A percentile compares a stretch with the other conserved stretches of the same genome.
Evolutionary conservation across 2,888 invertebrate genomes (phyloP).

Genomic region (Polydrusus cervinus): DNA sequence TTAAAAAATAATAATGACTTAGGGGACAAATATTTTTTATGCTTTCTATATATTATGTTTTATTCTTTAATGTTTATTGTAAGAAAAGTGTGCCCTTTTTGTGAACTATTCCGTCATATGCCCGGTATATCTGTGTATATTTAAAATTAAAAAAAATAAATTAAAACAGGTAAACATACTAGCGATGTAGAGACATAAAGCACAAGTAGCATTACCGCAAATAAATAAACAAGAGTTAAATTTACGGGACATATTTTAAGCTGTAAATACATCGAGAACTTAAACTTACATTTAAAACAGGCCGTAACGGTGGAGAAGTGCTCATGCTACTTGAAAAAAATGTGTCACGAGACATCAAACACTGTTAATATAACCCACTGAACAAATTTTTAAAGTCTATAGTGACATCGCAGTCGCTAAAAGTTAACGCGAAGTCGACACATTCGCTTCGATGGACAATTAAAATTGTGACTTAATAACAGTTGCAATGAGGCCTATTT

Average conservation of each 20-base stretch:
- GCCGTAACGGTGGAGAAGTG: conserved; percentile 61
- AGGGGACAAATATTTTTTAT: too few species aligned
- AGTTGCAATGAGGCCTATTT: conserved; percentile 44
- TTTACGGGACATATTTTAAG: conserved; percentile 30
- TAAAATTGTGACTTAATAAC: conserved; percentile 39
- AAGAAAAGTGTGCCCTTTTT: too few species aligned
- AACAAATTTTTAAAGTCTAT: conserved; percentile 37
- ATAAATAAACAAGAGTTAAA: conserved; percentile 39
- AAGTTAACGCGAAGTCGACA: conserved; percentile 41
- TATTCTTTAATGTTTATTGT: too few species aligned
- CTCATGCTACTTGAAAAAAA: conserved; percentile 57
- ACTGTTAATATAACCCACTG: conserved; percentile 47
- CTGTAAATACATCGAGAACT: conserved; percentile 30
- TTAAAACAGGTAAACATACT: conserved; percentile 27
- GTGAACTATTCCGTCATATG: too few species aligned
- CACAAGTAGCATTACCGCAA: conserved; percentile 32
- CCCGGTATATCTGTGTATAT: neutral
- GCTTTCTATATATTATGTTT: too few species aligned
- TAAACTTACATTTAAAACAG: conserved; percentile 62
- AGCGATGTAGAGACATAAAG: conserved; percentile 18
- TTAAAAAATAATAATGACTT: too few species aligned
- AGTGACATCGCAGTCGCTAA: conserved; percentile 32
- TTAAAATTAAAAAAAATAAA: conserved; percentile 4
- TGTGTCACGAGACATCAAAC: conserved; percentile 50
- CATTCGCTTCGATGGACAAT: conserved; percentile 33